Base-by-base conservation (phyloP, 2,888 invertebrate species). In the Kryphioiulus occultus region DNA sequence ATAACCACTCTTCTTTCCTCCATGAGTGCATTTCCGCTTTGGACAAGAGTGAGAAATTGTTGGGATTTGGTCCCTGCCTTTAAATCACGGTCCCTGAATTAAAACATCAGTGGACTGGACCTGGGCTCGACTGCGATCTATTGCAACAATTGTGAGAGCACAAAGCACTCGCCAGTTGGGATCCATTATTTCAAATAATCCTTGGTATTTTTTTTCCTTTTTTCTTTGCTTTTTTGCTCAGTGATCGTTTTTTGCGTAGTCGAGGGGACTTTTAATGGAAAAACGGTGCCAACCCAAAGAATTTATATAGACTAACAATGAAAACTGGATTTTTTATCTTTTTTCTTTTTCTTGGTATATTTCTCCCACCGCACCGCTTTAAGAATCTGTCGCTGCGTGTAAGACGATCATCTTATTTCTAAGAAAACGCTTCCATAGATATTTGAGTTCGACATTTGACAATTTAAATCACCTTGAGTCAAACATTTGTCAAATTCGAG, bases 161-260 rank as follows among this genome's bases (percentile, higher is more conserved):
- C 78, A 78, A 68, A 78, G 26, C 78, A 15, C 30, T 78, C 30
- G 78, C 78, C 78, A 30, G 78, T 78, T 30, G 78, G 78, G 78
- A 78, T 78, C 78, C 78, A 78, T 78, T 30, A 78, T 53, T 53
- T 78, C 78, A 78, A 78, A 78, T 78, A 78, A 78, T 78, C 78
- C 78, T 30, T 30, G 9, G 78, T 12, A 78, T 26, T 26, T 78
- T 78, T 78, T 30, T 78, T 30, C 0, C 0, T 4, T 22, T 22
- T 59, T 59, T 59, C 22, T n/a, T n/a, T n/a, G n/a, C n/a, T n/a
- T n/a, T n/a, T n/a, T n/a, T 59, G 2, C 0, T 30, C 78, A 0
- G 15, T 78, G 30, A 1, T 44, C 7, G 26, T 15, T 30, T 30
- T 78, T 78, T 78, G 26, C 78, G 30, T 78, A 78, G 78, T 9